Evolutionary conservation across 2,888 invertebrate genomes (phyloP).

Genomic region (Thecophora atra): DNA sequence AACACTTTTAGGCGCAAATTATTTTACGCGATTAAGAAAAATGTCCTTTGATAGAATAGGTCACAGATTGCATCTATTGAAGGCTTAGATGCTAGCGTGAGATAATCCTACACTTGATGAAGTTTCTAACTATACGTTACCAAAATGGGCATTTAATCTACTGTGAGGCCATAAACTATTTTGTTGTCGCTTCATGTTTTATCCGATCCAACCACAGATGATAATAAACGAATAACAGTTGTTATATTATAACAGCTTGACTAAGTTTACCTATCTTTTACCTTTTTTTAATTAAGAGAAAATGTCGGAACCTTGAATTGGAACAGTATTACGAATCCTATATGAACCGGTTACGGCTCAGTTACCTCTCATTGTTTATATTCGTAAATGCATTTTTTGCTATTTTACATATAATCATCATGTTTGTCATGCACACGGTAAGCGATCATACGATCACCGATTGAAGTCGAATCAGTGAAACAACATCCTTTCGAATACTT

Average conservation of each 20-base stretch:
- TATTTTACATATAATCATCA: constrained; percentile 70
- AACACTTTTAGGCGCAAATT: too few relatives aligned
- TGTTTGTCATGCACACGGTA: constrained; percentile 68
- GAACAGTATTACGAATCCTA: constrained; percentile 80
- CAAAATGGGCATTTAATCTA: too few relatives aligned
- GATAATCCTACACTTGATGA: too few relatives aligned
- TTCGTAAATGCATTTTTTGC: constrained; percentile 75
- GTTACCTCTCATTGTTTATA: constrained; percentile 80
- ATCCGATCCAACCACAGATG: too few relatives aligned
- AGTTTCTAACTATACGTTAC: too few relatives aligned
- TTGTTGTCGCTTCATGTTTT: too few relatives aligned
- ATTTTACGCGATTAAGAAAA: too few relatives aligned
- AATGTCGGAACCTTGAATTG: constrained; percentile 78
- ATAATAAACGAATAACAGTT: too few relatives aligned
- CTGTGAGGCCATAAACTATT: too few relatives aligned
- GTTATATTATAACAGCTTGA: background rate
- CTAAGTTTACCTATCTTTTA: constrained; percentile 5
- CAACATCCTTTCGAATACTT: background rate
- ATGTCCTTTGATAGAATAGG: too few relatives aligned
- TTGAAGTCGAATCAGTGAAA: background rate
- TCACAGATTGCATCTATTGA: too few relatives aligned
- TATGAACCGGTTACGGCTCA: constrained; percentile 79
- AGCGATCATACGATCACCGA: constrained; percentile 13
- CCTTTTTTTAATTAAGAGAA: constrained; percentile 70
- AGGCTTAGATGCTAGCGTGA: too few relatives aligned